Percentiles rank a stretch among this genome's conserved stretches.
Evolutionary conservation across 1,140 invertebrate genomes (phyloP).

Genomic region (Micrasema longulum): DNA sequence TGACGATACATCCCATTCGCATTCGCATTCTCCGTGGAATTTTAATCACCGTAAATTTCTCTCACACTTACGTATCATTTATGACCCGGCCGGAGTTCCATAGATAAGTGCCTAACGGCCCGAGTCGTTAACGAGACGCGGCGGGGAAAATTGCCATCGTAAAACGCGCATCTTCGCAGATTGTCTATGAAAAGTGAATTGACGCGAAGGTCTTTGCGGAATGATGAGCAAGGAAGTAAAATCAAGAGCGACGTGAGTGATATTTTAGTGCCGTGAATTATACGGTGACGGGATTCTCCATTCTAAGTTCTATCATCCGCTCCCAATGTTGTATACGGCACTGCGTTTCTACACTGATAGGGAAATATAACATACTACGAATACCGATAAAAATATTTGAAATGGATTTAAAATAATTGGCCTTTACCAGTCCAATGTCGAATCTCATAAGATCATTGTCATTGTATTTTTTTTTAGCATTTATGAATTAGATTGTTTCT

Average conservation of each 20-base stretch:
- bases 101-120: slow-evolving; percentile 26
- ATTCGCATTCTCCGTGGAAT: no score
- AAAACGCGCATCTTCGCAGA: slow-evolving; percentile 30
- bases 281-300: not conserved
- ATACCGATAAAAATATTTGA: no score
- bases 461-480: no score
- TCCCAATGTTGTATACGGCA: no score
- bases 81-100: slow-evolving; percentile 4
- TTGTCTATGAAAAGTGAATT: slow-evolving; percentile 32
- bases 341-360: no score
- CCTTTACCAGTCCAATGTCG: no score
- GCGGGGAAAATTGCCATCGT: slow-evolving; percentile 36
- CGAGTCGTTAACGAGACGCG: slow-evolving; percentile 37
- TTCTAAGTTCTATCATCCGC: no score
- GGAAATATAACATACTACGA: no score
- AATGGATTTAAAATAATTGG: no score
- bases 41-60: slow-evolving; percentile 4
- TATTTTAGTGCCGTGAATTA: not conserved
- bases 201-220: not conserved
- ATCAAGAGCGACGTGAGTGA: not conserved
- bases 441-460: no score
- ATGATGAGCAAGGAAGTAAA: slow-evolving; percentile 11
- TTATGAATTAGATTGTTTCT: no score
- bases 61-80: not conserved
- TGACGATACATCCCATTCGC: no score